These are phyloP conservation scores for Liposcelis brunnea DNA, from an alignment of 2,888 invertebrate genomes.

Conservation along the genomic window DNA sequence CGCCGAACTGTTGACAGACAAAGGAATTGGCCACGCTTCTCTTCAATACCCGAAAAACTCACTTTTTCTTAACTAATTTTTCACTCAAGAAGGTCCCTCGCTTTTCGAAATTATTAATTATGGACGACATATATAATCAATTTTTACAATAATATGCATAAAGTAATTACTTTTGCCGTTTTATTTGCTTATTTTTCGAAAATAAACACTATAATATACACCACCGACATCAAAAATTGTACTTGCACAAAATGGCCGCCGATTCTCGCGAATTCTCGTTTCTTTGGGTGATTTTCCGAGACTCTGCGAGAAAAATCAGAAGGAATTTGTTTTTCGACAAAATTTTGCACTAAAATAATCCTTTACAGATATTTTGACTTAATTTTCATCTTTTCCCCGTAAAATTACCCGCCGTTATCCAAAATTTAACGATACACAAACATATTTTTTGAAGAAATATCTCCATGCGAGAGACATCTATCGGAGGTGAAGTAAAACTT, in stretches of 20 bases:
- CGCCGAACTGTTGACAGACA: slow-evolving; percentile 7
- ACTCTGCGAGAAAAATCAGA: slow-evolving; percentile 1
- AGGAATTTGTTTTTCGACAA: too few species aligned
- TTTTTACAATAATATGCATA: background rate
- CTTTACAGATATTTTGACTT: too few species aligned
- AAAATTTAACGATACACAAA: too few species aligned
- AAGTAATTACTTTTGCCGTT: background rate
- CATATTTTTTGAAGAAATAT: too few species aligned
- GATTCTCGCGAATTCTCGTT: slow-evolving; percentile 5
- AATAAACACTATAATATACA: slow-evolving; percentile 2
- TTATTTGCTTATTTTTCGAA: background rate
- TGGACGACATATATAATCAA: slow-evolving; percentile 1
- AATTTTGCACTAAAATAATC: too few species aligned
- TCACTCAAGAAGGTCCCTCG: background rate
- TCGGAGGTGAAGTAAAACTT: too few species aligned
- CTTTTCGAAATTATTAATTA: background rate
- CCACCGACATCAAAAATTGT: slow-evolving; percentile 4
- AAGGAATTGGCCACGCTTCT: slow-evolving; percentile 8
- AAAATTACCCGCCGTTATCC: too few species aligned
- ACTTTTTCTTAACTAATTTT: slow-evolving; percentile 10
- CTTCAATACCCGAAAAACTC: slow-evolving; percentile 4
- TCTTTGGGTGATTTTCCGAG: background rate
- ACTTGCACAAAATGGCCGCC: slow-evolving; percentile 8
- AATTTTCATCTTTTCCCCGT: too few species aligned
- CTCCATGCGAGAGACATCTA: too few species aligned